Conservation (phyloP, 2,797 vertebrate species). For the Podarcis siculus region DNA sequence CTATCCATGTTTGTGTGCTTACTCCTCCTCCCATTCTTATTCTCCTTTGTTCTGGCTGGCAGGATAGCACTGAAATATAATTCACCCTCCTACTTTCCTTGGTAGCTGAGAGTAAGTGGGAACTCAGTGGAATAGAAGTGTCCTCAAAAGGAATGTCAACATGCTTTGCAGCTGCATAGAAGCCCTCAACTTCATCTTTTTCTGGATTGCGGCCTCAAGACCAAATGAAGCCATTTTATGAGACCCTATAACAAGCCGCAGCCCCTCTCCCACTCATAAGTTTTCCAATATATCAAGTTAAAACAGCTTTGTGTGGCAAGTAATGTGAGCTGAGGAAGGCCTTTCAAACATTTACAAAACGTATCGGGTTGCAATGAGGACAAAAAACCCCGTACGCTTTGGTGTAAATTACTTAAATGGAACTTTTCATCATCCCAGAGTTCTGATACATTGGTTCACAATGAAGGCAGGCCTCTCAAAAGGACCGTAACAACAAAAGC, state of each 20-base stretch:
- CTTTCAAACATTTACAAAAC: background rate
- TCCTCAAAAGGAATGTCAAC: too few species aligned
- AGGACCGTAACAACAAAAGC: background rate
- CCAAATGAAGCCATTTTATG: background rate
- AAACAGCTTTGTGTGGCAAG: background rate
- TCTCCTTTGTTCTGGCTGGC: too few species aligned
- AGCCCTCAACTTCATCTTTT: background rate
- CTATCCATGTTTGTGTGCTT: too few species aligned
- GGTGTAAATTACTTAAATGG: background rate
- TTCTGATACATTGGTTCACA: background rate
- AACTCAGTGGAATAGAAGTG: too few species aligned
- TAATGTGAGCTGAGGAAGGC: background rate
- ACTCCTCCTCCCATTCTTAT: too few species aligned
- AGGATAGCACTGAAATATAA: too few species aligned
- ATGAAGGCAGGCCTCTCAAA: background rate
- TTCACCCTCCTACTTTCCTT: too few species aligned
- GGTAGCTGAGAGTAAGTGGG: too few species aligned
- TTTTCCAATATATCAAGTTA: background rate
- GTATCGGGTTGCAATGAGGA: background rate
- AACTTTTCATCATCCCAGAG: slow-evolving; percentile 5
- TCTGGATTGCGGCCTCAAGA: background rate
- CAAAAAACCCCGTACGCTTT: background rate
- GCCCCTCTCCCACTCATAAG: background rate
- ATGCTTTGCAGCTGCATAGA: too few species aligned
- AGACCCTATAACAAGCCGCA: background rate